These are phyloP conservation scores for Verasper variegatus DNA, from an alignment of 2,113 vertebrate species.

Conservation along the genomic window DNA sequence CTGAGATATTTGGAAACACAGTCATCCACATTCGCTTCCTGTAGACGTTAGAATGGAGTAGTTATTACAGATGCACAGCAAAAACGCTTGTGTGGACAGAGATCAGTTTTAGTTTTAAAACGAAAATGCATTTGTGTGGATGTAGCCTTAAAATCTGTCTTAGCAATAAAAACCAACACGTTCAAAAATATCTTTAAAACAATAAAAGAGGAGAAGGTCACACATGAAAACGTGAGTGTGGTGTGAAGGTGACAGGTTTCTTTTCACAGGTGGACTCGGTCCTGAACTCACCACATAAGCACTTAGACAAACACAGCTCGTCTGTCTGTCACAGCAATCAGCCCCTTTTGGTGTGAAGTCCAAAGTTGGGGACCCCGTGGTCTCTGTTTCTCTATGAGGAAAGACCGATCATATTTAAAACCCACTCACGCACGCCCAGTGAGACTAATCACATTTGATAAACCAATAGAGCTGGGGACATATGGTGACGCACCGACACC, in stretches of 20 bases:
- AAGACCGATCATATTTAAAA: conserved; percentile 67
- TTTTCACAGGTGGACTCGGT: conserved; percentile 68
- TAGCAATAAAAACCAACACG: too few relatives aligned
- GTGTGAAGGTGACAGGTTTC: conserved; percentile 48
- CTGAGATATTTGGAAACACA: too few relatives aligned
- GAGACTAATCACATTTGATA: conserved; percentile 72
- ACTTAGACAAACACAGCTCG: conserved; percentile 57
- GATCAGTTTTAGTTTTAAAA: too few relatives aligned
- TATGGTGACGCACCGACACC: conserved; percentile 44
- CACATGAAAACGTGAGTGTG: conserved; percentile 14
- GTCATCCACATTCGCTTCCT: too few relatives aligned
- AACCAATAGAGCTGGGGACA: conserved; percentile 50
- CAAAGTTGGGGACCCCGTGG: conserved; percentile 28
- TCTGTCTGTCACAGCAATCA: conserved; percentile 72
- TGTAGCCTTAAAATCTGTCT: too few relatives aligned
- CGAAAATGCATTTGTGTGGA: too few relatives aligned
- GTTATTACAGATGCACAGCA: too few relatives aligned
- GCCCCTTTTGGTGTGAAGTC: conserved; percentile 36
- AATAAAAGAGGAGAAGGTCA: background rate
- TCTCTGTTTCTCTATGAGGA: conserved; percentile 47
- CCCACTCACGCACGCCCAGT: conserved; percentile 12
- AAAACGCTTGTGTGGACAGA: too few relatives aligned
- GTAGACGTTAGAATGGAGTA: too few relatives aligned
- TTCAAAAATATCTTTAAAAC: background rate
- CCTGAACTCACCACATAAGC: conserved; percentile 57